Conservation (phyloP, 2,113 vertebrate genomes). For the Scalopus aquaticus region DNA sequence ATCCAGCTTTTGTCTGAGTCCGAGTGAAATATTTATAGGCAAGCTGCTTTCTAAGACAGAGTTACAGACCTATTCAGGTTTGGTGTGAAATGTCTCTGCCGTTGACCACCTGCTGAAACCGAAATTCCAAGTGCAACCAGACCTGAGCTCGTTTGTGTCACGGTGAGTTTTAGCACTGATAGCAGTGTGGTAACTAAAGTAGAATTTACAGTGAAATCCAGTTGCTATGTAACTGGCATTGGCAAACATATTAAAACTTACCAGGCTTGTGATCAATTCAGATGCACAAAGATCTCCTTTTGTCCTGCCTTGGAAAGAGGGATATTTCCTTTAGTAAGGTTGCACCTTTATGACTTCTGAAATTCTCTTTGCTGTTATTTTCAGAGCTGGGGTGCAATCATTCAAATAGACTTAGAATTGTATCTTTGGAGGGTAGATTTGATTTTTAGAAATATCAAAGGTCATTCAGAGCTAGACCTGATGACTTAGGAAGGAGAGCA, state of each 20-base stretch:
- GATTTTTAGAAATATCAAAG: conserved; percentile 1
- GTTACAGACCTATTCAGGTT: conserved; percentile 21
- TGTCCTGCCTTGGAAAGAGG: not conserved
- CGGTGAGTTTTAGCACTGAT: not conserved
- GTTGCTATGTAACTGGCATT: not conserved
- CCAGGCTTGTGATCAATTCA: not conserved
- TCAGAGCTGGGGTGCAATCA: not conserved
- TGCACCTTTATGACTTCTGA: not conserved
- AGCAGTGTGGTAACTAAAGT: not conserved
- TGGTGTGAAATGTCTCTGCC: conserved; percentile 27
- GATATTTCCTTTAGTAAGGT: not conserved
- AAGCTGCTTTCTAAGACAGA: conserved; percentile 53
- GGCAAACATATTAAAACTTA: not conserved
- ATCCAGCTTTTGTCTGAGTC: conserved; percentile 60
- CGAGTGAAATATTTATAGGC: conserved; percentile 68
- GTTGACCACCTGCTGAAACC: conserved; percentile 42
- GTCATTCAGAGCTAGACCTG: not conserved
- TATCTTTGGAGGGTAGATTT: not conserved
- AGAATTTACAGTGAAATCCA: not conserved
- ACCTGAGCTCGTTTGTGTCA: not conserved
- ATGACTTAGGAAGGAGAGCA: conserved; percentile 53
- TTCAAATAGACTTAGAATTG: not conserved
- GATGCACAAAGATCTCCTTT: not conserved
- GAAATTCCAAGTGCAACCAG: conserved; percentile 28
- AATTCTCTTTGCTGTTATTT: not conserved